Base-by-base conservation (phyloP, 2,888 invertebrate species). In the Embidobia sp. region DNA sequence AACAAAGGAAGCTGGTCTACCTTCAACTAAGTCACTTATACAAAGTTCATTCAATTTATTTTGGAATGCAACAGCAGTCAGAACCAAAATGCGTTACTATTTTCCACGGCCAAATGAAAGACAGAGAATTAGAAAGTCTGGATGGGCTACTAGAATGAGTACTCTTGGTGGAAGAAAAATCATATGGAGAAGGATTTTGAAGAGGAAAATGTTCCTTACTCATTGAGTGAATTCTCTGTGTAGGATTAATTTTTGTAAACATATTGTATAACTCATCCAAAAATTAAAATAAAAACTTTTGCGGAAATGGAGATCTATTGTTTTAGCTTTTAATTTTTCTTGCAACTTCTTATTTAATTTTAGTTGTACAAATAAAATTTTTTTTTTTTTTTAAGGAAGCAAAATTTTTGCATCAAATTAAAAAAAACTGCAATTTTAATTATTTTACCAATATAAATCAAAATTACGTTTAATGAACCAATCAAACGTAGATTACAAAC, bases 31-130 rank as follows among this genome's bases (percentile, higher is more conserved):
- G 0, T 53, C 67, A 5, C 0, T 61, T 5, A 29, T 75, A 16
- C 63, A 69, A 26, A 63, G 11, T 22, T 40, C 69, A 8, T 33
- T 70, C n/a, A 35, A 22, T 22, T 22, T 26, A 22, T 70, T 49
- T 64, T 88, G 88, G 87, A 82, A 80, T 29, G 61, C 84, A 11
- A 84, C 81, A 3, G 72, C 82, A 0, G 53, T 80, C 3, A 81
- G 92, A 66, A 91, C 89, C 0, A 90, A 91, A 81, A 91, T 94
- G 0, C 91, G 95, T 42, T 91, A 92, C 82, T 92, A 95, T 83
- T 96, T 96, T 83, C 95, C 95, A 0, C 91, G 94, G 40, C 94
- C 96, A 0, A 93, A 92, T 53, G 96, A 96, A 90, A 91, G 92
- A 0, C 93, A 91, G 83, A 91, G 96, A 81, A 91, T 95, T 0